Conservation (phyloP, 2,888 invertebrate species). For the Acrobasis consociella region DNA sequence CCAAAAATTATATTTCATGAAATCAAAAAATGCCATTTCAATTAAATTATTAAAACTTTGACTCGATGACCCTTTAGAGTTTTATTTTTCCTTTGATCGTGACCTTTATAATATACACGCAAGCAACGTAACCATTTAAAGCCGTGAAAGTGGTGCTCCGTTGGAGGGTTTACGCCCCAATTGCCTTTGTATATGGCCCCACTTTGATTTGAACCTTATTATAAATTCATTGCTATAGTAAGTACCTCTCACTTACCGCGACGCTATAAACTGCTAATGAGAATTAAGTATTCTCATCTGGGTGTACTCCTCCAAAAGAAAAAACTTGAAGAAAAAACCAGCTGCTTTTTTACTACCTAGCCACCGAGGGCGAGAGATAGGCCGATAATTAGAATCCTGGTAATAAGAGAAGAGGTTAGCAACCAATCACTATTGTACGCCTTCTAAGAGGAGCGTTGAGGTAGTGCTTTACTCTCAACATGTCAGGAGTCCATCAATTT, state of each 20-base stretch:
- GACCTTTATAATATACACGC: slow-evolving; percentile 17
- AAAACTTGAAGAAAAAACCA: too few relatives aligned
- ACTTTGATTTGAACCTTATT: slow-evolving; percentile 24
- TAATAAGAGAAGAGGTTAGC: too few relatives aligned
- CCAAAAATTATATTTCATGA: too few relatives aligned
- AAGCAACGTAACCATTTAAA: slow-evolving; percentile 14
- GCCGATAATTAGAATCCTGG: too few relatives aligned
- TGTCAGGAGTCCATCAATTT: too few relatives aligned
- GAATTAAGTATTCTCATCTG: not conserved
- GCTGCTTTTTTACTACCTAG: too few relatives aligned
- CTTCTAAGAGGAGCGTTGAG: too few relatives aligned
- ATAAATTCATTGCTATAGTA: slow-evolving; percentile 23
- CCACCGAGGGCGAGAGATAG: too few relatives aligned
- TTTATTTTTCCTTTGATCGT: slow-evolving; percentile 10
- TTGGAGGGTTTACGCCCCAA: slow-evolving; percentile 24
- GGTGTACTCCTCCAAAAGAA: too few relatives aligned
- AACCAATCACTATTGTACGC: too few relatives aligned
- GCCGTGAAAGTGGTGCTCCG: slow-evolving; percentile 23
- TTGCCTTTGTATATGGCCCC: slow-evolving; percentile 23
- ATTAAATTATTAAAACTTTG: not conserved
- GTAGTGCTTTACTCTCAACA: too few relatives aligned
- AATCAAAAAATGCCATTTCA: not conserved
- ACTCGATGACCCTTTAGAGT: not conserved
- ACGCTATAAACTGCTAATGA: slow-evolving; percentile 3
- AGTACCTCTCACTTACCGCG: not conserved